Percentiles rank a stretch among this genome's conserved stretches.
phyloP scores from a whole-genome alignment of 1,140 invertebrate species.

The Calephelis virginiensis region DNA sequence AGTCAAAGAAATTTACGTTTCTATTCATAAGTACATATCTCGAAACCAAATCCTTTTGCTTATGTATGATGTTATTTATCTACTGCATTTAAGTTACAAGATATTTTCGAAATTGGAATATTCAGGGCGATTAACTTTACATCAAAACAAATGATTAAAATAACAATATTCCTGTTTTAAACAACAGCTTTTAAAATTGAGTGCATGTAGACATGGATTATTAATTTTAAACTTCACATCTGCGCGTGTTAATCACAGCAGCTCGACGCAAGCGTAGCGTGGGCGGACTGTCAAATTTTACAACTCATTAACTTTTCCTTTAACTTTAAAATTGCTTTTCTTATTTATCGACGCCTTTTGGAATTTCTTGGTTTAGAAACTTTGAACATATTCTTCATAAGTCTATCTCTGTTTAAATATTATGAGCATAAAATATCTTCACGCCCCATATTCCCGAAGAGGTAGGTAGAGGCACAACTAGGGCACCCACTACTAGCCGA shows the following conservation, averaged over 20 bases:
- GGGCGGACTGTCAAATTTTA: slow-evolving; percentile 66
- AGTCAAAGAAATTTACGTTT: no score
- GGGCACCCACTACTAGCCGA: no score
- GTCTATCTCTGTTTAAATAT: no score
- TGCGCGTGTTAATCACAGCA: slow-evolving; percentile 47
- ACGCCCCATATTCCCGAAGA: no score
- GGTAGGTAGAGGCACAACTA: no score
- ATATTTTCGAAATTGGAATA: no score
- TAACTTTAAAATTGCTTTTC: slow-evolving; percentile 20
- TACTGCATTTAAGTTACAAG: no score
- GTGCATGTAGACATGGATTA: slow-evolving; percentile 6
- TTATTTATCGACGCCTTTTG: slow-evolving; percentile 14
- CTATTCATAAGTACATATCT: no score
- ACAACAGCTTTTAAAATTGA: not conserved
- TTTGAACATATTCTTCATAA: not conserved
- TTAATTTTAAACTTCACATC: slow-evolving; percentile 26
- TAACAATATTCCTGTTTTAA: not conserved
- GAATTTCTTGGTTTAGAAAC: not conserved
- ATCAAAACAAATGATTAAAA: not conserved
- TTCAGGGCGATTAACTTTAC: no score
- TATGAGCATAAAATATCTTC: no score
- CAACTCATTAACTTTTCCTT: slow-evolving; percentile 55
- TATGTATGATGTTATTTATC: no score
- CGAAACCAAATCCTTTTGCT: no score
- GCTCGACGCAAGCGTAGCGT: slow-evolving; percentile 55